Percentiles rank a stretch among this genome's conserved stretches.
phyloP scores from a whole-genome alignment of 2,888 invertebrate genomes.

The Norana najaformis region DNA sequence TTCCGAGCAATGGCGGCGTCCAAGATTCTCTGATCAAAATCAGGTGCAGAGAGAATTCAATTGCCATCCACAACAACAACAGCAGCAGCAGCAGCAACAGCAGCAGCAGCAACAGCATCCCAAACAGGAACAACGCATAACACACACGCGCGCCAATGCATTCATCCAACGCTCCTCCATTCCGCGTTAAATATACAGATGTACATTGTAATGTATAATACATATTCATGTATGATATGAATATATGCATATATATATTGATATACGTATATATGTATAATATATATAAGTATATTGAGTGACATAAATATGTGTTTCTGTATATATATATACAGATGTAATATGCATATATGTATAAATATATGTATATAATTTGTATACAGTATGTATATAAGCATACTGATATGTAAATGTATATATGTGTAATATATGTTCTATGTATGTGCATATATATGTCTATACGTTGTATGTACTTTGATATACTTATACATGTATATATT shows the following conservation, averaged over 20 bases:
- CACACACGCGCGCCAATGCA: no score
- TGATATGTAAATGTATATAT: no score
- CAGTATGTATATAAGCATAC: no score
- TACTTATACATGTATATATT: background rate
- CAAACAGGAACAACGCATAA: background rate
- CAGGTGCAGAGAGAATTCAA: background rate
- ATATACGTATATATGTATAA: no score
- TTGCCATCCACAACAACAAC: background rate
- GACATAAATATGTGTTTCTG: no score
- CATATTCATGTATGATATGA: background rate
- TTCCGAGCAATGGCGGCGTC: background rate
- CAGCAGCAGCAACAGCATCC: background rate
- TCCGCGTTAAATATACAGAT: background rate
- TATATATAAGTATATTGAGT: no score
- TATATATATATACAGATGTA: no score
- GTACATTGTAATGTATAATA: background rate
- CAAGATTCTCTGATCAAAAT: background rate
- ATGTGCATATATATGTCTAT: background rate
- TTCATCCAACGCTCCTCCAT: background rate
- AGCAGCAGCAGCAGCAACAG: background rate
- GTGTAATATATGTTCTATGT: no score
- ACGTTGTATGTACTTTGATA: background rate
- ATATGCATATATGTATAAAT: no score
- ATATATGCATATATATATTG: background rate
- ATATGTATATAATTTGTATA: no score